Conservation (phyloP, 2,797 vertebrate genomes). For the Alcedo atthis region DNA sequence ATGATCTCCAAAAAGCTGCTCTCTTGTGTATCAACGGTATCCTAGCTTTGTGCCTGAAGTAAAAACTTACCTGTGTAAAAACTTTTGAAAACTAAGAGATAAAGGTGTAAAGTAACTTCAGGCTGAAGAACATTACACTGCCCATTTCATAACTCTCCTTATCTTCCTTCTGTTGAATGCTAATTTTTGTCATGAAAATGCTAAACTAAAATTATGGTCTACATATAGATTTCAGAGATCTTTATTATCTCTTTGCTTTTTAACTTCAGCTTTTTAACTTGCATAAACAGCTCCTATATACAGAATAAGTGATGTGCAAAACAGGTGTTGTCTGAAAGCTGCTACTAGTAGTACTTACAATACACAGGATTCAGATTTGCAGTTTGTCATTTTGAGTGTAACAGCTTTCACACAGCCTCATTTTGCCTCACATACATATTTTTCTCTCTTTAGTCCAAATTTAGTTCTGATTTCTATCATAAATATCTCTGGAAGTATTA, state of each 20-base stretch:
- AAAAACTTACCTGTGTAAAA: background rate
- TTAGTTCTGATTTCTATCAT: background rate
- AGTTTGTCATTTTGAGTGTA: background rate
- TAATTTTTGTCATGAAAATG: background rate
- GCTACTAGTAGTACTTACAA: background rate
- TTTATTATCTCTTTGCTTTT: background rate
- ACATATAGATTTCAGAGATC: background rate
- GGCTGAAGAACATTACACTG: background rate
- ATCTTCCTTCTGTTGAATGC: background rate
- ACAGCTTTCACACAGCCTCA: background rate
- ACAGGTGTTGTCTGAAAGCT: background rate
- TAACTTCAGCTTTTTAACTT: background rate
- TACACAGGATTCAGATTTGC: background rate
- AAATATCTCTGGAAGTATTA: background rate
- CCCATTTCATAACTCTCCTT: background rate
- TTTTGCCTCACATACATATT: background rate
- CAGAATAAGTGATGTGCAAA: background rate
- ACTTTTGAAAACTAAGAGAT: background rate
- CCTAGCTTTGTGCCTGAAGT: background rate
- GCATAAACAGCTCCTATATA: background rate
- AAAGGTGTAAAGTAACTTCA: background rate
- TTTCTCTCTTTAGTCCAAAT: background rate
- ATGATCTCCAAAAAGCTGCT: background rate
- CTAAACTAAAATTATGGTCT: background rate
- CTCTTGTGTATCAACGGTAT: background rate